Evolutionary conservation across 1,140 invertebrate genomes (phyloP).

Genomic region (Stegodyphus mimosarum): DNA sequence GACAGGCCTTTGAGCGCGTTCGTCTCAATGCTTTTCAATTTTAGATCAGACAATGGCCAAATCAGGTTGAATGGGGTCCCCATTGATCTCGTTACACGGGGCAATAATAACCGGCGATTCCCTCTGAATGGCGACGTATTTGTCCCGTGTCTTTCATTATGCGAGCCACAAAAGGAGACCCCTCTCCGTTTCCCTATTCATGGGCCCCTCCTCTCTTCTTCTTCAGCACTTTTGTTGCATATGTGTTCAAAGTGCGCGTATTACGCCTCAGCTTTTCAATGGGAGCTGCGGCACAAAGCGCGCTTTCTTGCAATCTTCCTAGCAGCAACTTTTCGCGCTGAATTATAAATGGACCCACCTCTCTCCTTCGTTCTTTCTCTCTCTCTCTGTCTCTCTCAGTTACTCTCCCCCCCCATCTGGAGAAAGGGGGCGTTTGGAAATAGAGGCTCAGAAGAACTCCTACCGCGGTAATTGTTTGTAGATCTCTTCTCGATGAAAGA

Average conservation of each 20-base stretch:
- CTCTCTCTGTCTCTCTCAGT: neutral
- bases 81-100: constrained; percentile 61
- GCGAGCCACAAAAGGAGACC: constrained; percentile 44
- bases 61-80: constrained; percentile 58
- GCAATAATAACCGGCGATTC: constrained; percentile 62
- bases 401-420: neutral
- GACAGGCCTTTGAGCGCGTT: constrained; percentile 55
- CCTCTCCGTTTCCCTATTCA: constrained; percentile 60
- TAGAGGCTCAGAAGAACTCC: neutral
- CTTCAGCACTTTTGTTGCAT: constrained; percentile 54
- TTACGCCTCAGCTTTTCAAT: constrained; percentile 52
- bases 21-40: constrained; percentile 61
- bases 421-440: neutral
- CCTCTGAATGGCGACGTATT: constrained; percentile 56
- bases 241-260: constrained; percentile 61
- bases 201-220: neutral
- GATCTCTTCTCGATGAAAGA: too few species aligned
- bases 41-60: constrained; percentile 60
- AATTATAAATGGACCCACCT: constrained; percentile 57
- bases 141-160: constrained; percentile 62
- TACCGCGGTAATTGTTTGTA: too few species aligned
- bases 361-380: constrained; percentile 14
- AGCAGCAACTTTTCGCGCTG: constrained; percentile 59
- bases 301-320: constrained; percentile 58
- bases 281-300: constrained; percentile 11